phyloP scores from a whole-genome alignment of 1,140 invertebrate species.

The Apis florea region DNA sequence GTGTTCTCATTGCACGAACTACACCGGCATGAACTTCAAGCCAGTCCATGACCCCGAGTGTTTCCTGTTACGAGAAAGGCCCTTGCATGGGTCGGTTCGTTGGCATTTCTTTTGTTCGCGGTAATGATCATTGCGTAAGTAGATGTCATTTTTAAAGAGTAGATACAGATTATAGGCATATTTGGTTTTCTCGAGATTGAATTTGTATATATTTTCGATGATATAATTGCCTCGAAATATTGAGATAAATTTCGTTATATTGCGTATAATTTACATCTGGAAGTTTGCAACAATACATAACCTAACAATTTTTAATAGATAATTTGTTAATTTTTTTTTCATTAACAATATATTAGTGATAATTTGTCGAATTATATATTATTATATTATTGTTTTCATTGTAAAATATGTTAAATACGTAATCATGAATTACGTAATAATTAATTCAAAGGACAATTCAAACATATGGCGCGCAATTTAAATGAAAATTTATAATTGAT shows the following conservation, averaged over 20 bases:
- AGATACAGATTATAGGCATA: not conserved
- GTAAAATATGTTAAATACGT: not conserved
- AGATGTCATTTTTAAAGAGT: not conserved
- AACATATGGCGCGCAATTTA: not conserved
- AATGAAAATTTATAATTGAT: not conserved
- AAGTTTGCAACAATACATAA: too few species aligned
- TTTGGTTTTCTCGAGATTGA: too few species aligned
- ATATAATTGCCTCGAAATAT: too few species aligned
- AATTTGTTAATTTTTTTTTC: too few species aligned
- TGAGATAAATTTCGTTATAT: too few species aligned
- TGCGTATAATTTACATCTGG: too few species aligned
- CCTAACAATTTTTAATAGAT: too few species aligned
- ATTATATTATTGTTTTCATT: not conserved
- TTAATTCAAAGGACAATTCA: not conserved
- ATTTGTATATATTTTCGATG: too few species aligned
- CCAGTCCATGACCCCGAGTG: conserved; percentile 52
- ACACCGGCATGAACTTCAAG: conserved; percentile 25
- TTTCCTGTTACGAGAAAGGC: conserved; percentile 61
- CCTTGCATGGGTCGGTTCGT: conserved; percentile 46
- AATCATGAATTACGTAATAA: not conserved
- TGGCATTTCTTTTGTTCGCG: conserved; percentile 32
- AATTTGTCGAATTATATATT: too few species aligned
- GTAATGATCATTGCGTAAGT: conserved; percentile 34
- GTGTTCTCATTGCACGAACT: conserved; percentile 41
- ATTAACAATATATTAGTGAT: too few species aligned